These are phyloP conservation scores for Phymorhynchus buccinoides DNA, from an alignment of 1,140 invertebrate species.

Conservation along the genomic window DNA sequence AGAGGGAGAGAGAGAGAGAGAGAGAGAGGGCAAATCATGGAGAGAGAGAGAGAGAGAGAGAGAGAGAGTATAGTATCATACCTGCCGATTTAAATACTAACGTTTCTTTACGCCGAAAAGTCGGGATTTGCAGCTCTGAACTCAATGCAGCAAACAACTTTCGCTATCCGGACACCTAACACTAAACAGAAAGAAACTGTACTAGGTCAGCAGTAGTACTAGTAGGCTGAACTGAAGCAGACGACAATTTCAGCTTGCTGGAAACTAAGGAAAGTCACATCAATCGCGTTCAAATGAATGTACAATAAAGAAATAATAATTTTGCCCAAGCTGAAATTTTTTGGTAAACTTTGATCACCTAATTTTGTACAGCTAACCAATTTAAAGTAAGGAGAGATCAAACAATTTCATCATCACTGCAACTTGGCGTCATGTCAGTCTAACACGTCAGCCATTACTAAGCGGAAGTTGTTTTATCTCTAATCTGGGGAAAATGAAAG, in stretches of 20 bases:
- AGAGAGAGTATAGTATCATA: too few species aligned
- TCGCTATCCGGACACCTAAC: too few species aligned
- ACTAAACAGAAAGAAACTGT: too few species aligned
- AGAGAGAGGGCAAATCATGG: too few species aligned
- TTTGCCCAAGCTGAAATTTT: background rate
- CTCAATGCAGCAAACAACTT: too few species aligned
- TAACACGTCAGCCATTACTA: slow-evolving; percentile 45
- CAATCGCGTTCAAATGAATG: background rate
- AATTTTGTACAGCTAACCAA: background rate
- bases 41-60: too few species aligned
- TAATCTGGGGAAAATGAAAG: background rate
- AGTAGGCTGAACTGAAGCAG: background rate
- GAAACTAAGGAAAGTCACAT: background rate
- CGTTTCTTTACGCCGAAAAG: too few species aligned
- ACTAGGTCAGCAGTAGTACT: too few species aligned
- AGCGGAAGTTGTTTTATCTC: background rate
- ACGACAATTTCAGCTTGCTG: too few species aligned
- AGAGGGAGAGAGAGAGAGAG: too few species aligned
- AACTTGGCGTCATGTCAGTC: slow-evolving; percentile 34
- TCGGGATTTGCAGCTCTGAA: too few species aligned
- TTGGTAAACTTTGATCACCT: background rate
- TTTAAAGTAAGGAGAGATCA: background rate
- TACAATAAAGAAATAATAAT: background rate
- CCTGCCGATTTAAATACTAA: too few species aligned
- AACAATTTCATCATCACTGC: slow-evolving; percentile 37